A percentile compares a stretch with the other conserved stretches of the same genome.
These are phyloP conservation scores for Lynx canadensis DNA, from an alignment of 2,113 vertebrate genomes.

Conservation along the genomic window DNA sequence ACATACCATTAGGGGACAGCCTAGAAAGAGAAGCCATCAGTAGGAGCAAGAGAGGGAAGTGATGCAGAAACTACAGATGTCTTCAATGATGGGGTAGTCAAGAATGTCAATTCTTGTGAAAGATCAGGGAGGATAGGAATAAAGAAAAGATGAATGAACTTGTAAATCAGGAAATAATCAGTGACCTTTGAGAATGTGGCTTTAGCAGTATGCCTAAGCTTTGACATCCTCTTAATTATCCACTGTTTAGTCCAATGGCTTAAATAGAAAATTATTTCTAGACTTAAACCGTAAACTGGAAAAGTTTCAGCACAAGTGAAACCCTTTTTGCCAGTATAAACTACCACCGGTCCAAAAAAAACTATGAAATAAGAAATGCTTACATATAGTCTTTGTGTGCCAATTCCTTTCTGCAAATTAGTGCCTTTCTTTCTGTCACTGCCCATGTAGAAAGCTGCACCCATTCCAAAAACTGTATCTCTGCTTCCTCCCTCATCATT, in stretches of 20 bases:
- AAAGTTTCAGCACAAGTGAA: background rate
- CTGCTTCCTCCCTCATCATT: background rate
- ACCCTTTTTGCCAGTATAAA: background rate
- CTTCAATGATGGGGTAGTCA: background rate
- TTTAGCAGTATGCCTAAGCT: background rate
- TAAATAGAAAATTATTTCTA: constrained; percentile 54
- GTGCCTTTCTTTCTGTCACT: background rate
- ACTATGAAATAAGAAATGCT: background rate
- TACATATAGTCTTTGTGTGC: background rate
- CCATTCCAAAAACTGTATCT: background rate
- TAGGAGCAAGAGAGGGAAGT: background rate
- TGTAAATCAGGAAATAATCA: constrained; percentile 26
- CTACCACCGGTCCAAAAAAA: background rate
- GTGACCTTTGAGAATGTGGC: background rate
- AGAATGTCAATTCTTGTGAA: background rate
- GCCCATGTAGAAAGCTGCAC: background rate
- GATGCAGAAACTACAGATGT: background rate
- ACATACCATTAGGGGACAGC: fast-evolving
- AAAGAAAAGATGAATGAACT: constrained; percentile 46
- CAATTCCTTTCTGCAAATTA: background rate
- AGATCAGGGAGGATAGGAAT: constrained; percentile 17
- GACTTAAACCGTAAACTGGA: background rate
- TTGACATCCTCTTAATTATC: background rate
- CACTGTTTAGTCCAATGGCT: background rate
- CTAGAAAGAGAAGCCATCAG: background rate